Conservation (phyloP, 2,113 vertebrate species). For the Hoplias malabaricus region DNA sequence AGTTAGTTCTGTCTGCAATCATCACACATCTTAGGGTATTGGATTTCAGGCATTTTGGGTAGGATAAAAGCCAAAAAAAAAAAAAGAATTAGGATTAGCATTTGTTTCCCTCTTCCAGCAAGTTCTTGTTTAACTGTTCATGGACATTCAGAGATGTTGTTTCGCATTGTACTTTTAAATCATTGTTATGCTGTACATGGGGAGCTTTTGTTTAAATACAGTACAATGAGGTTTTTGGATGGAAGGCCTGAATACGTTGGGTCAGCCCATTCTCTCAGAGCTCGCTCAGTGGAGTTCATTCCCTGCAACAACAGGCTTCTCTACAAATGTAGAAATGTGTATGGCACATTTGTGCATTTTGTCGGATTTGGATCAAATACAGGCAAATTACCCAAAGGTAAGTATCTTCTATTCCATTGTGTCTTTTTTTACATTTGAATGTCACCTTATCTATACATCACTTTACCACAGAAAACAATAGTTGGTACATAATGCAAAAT, state of each 20-base stretch:
- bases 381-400: constrained; percentile 56
- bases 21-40: too few relatives aligned
- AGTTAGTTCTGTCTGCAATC: too few relatives aligned
- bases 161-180: constrained; percentile 70
- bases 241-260: constrained; percentile 68
- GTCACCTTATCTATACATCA: background rate
- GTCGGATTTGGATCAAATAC: constrained; percentile 53
- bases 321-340: constrained; percentile 63
- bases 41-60: too few relatives aligned
- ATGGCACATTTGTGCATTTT: constrained; percentile 51
- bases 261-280: constrained; percentile 66
- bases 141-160: constrained; percentile 66
- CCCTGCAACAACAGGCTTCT: constrained; percentile 52
- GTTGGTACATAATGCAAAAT: too few relatives aligned
- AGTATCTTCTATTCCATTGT: constrained; percentile 41
- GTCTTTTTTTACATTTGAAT: background rate
- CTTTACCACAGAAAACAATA: too few relatives aligned
- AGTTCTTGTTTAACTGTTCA: constrained; percentile 68
- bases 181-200: constrained; percentile 75
- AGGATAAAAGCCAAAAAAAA: constrained; percentile 25
- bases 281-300: constrained; percentile 55
- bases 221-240: constrained; percentile 68
- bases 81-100: constrained; percentile 46
- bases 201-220: constrained; percentile 69
- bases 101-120: constrained; percentile 66